Percentiles rank a stretch among this genome's conserved stretches.
Conservation (phyloP, 2,797 vertebrate genomes). For the Choloepus didactylus region DNA sequence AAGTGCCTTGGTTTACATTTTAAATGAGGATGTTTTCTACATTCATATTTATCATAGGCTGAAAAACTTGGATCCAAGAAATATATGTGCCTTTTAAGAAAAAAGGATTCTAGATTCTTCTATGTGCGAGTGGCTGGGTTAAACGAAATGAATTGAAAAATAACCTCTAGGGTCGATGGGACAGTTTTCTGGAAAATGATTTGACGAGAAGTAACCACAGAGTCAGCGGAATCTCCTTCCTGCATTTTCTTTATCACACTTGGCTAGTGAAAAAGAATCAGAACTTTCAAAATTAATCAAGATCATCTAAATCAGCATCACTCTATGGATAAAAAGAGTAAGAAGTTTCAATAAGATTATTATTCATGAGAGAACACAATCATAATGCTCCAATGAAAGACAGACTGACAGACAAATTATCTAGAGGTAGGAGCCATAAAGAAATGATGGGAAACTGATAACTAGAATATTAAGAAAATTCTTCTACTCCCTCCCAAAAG, state of each 20-base stretch:
- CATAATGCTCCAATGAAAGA: conserved; percentile 47
- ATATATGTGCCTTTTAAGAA: neutral
- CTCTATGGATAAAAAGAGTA: conserved; percentile 58
- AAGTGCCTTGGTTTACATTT: neutral
- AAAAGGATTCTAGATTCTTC: conserved; percentile 19
- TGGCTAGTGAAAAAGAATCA: conserved; percentile 87
- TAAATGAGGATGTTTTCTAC: neutral
- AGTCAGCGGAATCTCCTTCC: conserved; percentile 86
- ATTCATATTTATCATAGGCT: neutral
- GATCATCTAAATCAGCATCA: conserved; percentile 75
- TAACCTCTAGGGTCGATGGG: conserved; percentile 89
- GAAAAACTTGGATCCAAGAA: conserved; percentile 31
- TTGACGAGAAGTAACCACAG: conserved; percentile 88
- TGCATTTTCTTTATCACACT: conserved; percentile 87
- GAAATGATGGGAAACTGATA: neutral
- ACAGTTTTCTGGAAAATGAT: conserved; percentile 90
- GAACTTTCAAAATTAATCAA: conserved; percentile 82
- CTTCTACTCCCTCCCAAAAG: conserved; percentile 46
- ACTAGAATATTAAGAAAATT: conserved; percentile 60
- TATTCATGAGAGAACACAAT: conserved; percentile 70
- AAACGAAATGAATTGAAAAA: conserved; percentile 85
- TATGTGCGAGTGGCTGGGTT: conserved; percentile 61
- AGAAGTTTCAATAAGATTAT: conserved; percentile 60
- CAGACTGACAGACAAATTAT: conserved; percentile 36
- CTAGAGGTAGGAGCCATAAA: neutral